phyloP scores from a whole-genome alignment of 2,797 vertebrate genomes.

The Ammospiza maritima region DNA sequence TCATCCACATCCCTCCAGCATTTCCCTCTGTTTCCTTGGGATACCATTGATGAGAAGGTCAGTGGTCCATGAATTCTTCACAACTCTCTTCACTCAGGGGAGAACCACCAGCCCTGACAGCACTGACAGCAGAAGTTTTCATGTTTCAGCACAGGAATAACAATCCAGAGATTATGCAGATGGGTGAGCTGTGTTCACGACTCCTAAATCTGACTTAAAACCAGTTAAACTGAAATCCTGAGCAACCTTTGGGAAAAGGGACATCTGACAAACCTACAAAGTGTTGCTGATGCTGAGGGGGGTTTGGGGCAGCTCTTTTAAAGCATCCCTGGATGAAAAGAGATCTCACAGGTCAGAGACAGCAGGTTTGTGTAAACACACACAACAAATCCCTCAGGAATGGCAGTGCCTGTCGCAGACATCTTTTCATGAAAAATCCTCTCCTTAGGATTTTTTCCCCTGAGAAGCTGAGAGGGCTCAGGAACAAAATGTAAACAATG shows the following conservation, averaged over 20 bases:
- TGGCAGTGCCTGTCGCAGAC: background rate
- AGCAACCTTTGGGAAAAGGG: background rate
- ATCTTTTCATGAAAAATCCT: too few species aligned
- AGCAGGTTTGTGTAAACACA: background rate
- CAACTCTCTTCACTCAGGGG: background rate
- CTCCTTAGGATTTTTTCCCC: too few species aligned
- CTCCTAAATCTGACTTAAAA: background rate
- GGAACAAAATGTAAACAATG: too few species aligned
- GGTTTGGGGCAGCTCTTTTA: background rate
- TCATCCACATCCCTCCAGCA: background rate
- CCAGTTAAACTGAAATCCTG: background rate
- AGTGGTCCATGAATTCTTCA: background rate
- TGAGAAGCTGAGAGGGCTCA: too few species aligned
- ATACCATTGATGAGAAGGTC: background rate
- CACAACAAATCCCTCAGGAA: background rate
- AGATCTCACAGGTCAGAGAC: background rate
- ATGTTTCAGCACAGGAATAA: background rate
- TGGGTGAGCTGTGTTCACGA: background rate
- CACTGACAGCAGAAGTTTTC: background rate
- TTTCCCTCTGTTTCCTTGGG: background rate
- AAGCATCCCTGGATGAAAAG: background rate
- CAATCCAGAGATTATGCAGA: background rate
- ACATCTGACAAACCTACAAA: background rate
- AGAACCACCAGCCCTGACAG: background rate
- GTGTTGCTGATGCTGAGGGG: background rate